Percentiles rank a stretch among this genome's conserved stretches.
phyloP scores from a whole-genome alignment of 1,140 invertebrate species.

The Drosophila busckii region DNA sequence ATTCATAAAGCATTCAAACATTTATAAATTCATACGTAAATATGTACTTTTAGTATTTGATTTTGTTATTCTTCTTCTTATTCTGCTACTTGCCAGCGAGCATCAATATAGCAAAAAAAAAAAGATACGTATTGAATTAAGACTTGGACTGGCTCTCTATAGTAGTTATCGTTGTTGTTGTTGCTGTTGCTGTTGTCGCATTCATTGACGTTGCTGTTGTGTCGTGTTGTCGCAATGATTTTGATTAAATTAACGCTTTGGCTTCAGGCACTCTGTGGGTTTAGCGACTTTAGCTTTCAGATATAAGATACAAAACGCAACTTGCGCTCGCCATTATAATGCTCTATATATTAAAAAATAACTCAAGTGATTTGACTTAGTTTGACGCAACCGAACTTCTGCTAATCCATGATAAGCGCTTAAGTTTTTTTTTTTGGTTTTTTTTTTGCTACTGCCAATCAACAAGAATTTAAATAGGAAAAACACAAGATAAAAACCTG shows the following conservation, averaged over 20 bases:
- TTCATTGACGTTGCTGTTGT: constrained; percentile 25
- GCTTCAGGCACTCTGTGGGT: constrained; percentile 17
- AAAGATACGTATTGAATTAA: not conserved
- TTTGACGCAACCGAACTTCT: constrained; percentile 35
- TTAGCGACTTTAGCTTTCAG: constrained; percentile 13
- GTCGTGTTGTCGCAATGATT: constrained; percentile 63
- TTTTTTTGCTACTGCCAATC: no score
- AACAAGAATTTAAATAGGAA: no score
- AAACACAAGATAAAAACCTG: no score
- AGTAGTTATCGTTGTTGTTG: constrained; percentile 5
- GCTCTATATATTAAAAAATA: constrained; percentile 46
- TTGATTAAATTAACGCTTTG: constrained; percentile 72
- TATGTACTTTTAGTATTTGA: no score
- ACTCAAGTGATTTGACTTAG: constrained; percentile 72
- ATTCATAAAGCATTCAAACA: no score
- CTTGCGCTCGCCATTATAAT: constrained; percentile 30
- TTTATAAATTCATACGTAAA: no score
- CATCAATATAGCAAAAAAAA: constrained; percentile 3
- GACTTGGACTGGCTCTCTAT: constrained; percentile 1
- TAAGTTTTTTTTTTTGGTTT: no score
- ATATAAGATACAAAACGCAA: constrained; percentile 22
- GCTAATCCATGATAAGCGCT: constrained; percentile 4
- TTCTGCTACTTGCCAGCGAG: no score
- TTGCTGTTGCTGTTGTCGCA: constrained; percentile 8
- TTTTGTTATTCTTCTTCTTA: no score